Base-by-base conservation (phyloP, 1,140 invertebrate species). In the Bombus vancouverensis region DNA sequence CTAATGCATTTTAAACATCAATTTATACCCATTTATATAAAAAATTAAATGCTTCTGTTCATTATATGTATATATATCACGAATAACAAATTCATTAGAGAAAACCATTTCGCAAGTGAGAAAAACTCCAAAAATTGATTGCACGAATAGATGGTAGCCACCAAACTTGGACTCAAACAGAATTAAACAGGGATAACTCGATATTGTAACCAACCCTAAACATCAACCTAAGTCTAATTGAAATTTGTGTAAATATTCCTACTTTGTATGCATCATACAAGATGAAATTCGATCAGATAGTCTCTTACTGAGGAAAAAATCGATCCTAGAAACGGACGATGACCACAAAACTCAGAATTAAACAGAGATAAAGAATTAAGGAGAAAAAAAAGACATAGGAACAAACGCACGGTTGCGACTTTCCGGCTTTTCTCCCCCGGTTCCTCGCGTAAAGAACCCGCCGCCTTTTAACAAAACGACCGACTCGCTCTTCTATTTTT, bases 381-480 rank as follows among this genome's bases (percentile, higher is more conserved):
- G 6, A 10, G 39, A 0, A 12, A 15, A 34, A 10, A 12, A 18
- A 22, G 3, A 34, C 8, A 32, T 8, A 4, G 4, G 22, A 3
- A 25, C 12, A 62, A 25, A 65, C 42, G 32, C 25, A 3, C 13
- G 72, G n/a, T 62, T 47, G 42, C 39, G 59, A 66, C 32, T 47
- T 66, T 28, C 18, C 47, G 57, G 22, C 53, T 73, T 70, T 22
- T 37, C 6, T 13, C 70, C 12, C 4, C 13, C 13, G 15, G 12
- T 37, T 37, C 44, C 25, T 34, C n/a, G 8, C 39, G n/a, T 22
- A 15, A 25, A 22, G 39, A 62, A 62, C 57, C 37, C 62, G 81
- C 79, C 75, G 73, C 65, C 81, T 83, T 83, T 83, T 77, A 83
- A 44, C 62, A 3, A 47, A 77, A 66, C 81, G 59, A 53, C 72